Evolutionary conservation across 2,113 vertebrate genomes (phyloP), one percentile per base, ranked within the genome.

Genomic region (Sporophila hypoxantha): DNA sequence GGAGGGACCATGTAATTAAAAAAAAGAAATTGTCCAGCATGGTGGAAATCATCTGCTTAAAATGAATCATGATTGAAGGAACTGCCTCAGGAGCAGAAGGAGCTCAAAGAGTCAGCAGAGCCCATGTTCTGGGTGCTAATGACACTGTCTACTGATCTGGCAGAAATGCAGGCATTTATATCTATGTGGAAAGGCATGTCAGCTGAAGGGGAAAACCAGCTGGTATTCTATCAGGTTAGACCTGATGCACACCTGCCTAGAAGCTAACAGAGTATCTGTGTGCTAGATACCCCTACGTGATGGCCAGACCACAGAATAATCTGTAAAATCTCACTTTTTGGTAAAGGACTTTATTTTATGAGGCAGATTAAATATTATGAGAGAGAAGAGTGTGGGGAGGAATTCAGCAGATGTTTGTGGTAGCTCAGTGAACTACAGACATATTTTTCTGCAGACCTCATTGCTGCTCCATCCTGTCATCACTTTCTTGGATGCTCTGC

Each of bases 21-120:
- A 53, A 49, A 74, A 37, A 68, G 34, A 83, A 71, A 87, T 81
- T 66, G 50, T 83, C 60, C 82, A 78, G 17, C 59, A 47, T 62
- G 66, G 53, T 88, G 44, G 80, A 95, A 95, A 86, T 88, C 60
- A 76, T 83, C 69, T 69, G 74, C 62, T 87, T 73, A 86, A 93
- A 88, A 84, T 66, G 47, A 82, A 81, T 56, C 67, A 85, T 61
- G 26, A 83, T 37, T 88, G 81, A 93, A 62, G 0, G 0, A 71
- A 55, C 42, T 76, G 80, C 62, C 80, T 47, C 42, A 79, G 89
- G 82, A 92, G 15, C 59, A 41, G 73, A 89, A 89, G 59, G 52
- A 85, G 36, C 89, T 92, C 8, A 3, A 32, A 74, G 78, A 89
- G 59, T 81, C 77, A 50, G 46, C 42, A 86, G 36, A 92, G 66